These are phyloP conservation scores for Sakesphorus luctuosus DNA, from an alignment of 2,113 vertebrate genomes.

Conservation along the genomic window DNA sequence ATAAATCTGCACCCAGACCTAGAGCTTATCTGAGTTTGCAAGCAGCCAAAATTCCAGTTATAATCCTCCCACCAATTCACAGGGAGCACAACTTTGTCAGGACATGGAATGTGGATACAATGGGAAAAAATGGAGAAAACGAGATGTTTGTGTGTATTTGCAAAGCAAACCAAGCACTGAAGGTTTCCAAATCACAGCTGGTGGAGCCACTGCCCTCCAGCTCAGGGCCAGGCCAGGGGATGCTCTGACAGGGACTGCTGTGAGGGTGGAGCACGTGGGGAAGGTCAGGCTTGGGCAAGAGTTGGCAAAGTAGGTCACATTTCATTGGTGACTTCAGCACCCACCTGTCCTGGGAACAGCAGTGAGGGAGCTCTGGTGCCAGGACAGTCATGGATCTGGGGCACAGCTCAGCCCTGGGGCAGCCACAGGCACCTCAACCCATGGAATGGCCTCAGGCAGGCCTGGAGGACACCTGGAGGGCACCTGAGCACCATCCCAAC, in stretches of 20 bases:
- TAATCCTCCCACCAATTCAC: neutral
- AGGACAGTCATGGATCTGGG: neutral
- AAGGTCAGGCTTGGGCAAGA: neutral
- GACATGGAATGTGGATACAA: neutral
- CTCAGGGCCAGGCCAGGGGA: fast-evolving
- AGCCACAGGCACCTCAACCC: neutral
- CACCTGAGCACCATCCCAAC: neutral
- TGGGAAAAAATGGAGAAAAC: neutral
- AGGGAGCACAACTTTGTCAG: neutral
- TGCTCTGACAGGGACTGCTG: neutral
- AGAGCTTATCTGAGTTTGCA: neutral
- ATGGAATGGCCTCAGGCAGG: neutral
- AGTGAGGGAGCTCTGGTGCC: neutral
- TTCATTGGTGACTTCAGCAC: neutral
- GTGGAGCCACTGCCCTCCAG: fast-evolving
- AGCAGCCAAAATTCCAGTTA: neutral
- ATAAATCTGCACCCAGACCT: neutral
- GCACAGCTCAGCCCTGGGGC: neutral
- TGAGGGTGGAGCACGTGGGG: neutral
- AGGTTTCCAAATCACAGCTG: neutral
- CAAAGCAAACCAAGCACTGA: neutral
- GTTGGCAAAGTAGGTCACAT: neutral
- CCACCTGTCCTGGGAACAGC: neutral
- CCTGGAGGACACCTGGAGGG: neutral
- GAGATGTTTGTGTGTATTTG: neutral